A percentile compares a stretch with the other conserved stretches of the same genome.
phyloP scores from a whole-genome alignment of 2,888 invertebrate species.

The Drosophila prostipennis region DNA sequence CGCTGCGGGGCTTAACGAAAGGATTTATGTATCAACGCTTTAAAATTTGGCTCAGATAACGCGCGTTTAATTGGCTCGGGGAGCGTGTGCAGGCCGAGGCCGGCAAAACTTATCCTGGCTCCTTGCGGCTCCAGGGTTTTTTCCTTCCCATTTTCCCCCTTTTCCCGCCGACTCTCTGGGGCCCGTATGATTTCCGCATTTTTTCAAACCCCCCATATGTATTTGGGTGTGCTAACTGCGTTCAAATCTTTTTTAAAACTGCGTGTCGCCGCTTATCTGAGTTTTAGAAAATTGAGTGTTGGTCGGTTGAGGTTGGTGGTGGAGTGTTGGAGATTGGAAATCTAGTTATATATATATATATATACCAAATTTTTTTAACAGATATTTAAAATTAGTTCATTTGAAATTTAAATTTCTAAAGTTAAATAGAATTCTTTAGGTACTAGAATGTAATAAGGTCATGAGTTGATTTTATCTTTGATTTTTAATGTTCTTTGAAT shows the following conservation, averaged over 20 bases:
- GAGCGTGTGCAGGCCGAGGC: constrained; percentile 56
- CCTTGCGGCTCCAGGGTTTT: constrained; percentile 19
- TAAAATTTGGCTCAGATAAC: constrained; percentile 82
- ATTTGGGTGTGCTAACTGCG: constrained; percentile 53
- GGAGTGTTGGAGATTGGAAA: not conserved
- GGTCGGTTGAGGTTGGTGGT: constrained; percentile 10
- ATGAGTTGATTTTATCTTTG: no score
- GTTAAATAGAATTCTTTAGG: no score
- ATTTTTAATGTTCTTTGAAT: no score
- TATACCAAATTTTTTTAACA: no score
- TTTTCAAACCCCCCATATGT: constrained; percentile 42
- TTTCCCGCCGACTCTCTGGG: constrained; percentile 35
- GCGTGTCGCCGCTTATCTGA: constrained; percentile 61
- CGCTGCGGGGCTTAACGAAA: constrained; percentile 77
- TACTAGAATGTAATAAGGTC: no score
- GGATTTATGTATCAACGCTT: constrained; percentile 84
- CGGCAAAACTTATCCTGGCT: constrained; percentile 48
- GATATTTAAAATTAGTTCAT: no score
- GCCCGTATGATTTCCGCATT: constrained; percentile 62
- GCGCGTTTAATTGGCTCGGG: constrained; percentile 80
- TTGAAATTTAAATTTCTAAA: no score
- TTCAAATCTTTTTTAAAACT: constrained; percentile 67
- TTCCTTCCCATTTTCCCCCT: constrained; percentile 1
- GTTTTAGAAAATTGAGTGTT: constrained; percentile 50
- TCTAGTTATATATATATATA: not conserved